phyloP scores from a whole-genome alignment of 2,888 invertebrate genomes.

The Lepidocyrtoides sp. region DNA sequence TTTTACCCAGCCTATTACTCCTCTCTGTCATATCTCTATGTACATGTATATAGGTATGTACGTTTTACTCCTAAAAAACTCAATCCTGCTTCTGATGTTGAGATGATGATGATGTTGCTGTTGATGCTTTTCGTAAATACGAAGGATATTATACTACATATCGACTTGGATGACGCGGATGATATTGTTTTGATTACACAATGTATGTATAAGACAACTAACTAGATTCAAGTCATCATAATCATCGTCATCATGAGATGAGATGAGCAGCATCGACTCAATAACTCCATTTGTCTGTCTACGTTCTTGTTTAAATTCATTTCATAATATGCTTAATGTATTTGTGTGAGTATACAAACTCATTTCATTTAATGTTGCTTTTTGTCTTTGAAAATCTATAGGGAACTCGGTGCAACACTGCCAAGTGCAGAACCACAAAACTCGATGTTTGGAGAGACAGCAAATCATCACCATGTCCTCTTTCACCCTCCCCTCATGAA shows the following conservation, averaged over 20 bases:
- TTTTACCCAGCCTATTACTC: conserved; percentile 62
- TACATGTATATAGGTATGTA: no score
- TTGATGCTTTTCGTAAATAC: conserved; percentile 36
- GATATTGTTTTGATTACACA: conserved; percentile 50
- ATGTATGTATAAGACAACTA: conserved; percentile 4
- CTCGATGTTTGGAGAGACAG: conserved; percentile 85
- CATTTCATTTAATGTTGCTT: conserved; percentile 12
- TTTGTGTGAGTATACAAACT: conserved; percentile 16
- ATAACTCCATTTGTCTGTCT: conserved; percentile 4
- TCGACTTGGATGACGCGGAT: conserved; percentile 26
- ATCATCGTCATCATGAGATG: neutral
- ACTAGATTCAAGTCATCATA: neutral
- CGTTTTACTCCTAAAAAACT: conserved; percentile 22
- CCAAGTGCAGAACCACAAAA: conserved; percentile 84
- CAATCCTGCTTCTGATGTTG: conserved; percentile 65
- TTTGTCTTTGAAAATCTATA: conserved; percentile 77
- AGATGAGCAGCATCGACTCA: neutral
- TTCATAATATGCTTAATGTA: neutral
- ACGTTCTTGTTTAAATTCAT: conserved; percentile 37
- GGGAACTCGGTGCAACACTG: conserved; percentile 85
- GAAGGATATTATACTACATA: conserved; percentile 4
- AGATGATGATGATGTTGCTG: conserved; percentile 50
- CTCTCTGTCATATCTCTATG: no score
- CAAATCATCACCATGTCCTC: conserved; percentile 85
- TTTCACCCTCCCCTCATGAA: conserved; percentile 85